These are phyloP conservation scores for Drosophila algonquin DNA, from an alignment of 2,888 invertebrate species.

Conservation along the genomic window DNA sequence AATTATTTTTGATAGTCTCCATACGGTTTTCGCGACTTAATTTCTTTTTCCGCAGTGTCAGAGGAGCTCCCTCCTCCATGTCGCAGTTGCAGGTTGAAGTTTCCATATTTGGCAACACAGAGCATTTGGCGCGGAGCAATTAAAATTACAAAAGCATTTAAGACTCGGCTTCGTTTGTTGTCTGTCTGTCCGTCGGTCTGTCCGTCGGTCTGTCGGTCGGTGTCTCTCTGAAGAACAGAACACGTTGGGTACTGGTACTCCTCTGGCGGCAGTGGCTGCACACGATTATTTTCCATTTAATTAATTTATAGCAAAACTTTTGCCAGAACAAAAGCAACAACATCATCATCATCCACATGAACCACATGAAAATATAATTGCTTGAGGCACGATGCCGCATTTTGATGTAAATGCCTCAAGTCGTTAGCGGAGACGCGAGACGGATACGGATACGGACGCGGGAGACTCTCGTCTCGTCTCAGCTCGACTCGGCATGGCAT, in stretches of 20 bases:
- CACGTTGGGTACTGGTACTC: constrained; percentile 11
- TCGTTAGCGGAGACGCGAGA: constrained; percentile 45
- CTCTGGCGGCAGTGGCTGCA: constrained; percentile 46
- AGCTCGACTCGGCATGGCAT: constrained; percentile 1
- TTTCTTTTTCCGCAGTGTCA: neutral
- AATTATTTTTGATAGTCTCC: too few relatives aligned
- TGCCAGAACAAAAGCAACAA: constrained; percentile 1
- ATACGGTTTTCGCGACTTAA: neutral
- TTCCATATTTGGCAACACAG: constrained; percentile 64
- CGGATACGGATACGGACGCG: neutral
- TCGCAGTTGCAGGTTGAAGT: constrained; percentile 44
- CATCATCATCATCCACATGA: neutral
- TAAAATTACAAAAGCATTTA: constrained; percentile 76
- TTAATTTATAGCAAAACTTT: constrained; percentile 69
- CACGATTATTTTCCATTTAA: constrained; percentile 79
- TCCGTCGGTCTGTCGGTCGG: constrained; percentile 18
- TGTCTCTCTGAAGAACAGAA: constrained; percentile 40
- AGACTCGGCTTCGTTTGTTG: constrained; percentile 73
- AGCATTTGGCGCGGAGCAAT: constrained; percentile 66
- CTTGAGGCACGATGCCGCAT: constrained; percentile 63
- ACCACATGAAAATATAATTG: constrained; percentile 64
- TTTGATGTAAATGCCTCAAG: constrained; percentile 61
- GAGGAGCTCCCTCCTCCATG: constrained; percentile 10
- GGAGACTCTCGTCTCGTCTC: too few relatives aligned
- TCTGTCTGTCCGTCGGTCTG: neutral